A percentile compares a stretch with the other conserved stretches of the same genome.
phyloP scores from a whole-genome alignment of 2,797 vertebrate genomes.

The Yasuhikotakia modesta region DNA sequence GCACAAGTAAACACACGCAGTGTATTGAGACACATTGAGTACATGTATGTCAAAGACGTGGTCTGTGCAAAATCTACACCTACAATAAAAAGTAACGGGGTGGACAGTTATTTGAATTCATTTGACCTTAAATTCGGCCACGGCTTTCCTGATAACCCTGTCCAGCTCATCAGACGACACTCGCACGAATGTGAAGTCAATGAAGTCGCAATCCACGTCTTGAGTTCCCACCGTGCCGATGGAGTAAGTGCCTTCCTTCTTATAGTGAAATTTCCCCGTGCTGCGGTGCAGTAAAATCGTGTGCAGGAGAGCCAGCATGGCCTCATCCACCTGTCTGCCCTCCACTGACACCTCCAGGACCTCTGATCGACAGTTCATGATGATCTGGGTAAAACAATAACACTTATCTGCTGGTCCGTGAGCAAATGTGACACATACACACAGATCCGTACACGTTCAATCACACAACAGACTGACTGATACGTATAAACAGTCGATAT shows the following conservation, averaged over 20 bases:
- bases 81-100: no score
- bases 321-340: slow-evolving; percentile 93
- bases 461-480: background rate
- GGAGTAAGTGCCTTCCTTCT: slow-evolving; percentile 98
- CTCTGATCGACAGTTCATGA: slow-evolving; percentile 96
- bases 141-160: slow-evolving; percentile 88
- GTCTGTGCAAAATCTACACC: no score
- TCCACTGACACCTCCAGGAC: slow-evolving; percentile 95
- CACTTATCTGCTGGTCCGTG: background rate
- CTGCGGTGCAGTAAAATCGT: slow-evolving; percentile 93
- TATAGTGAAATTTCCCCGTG: slow-evolving; percentile 98
- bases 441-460: background rate
- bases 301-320: slow-evolving; percentile 90
- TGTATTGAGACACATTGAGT: no score
- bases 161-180: slow-evolving; percentile 95
- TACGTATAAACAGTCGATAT: background rate
- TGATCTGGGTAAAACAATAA: background rate
- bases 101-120: no score
- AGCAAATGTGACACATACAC: background rate
- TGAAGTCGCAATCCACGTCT: slow-evolving; percentile 96
- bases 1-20: no score
- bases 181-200: slow-evolving; percentile 91
- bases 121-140: slow-evolving; percentile 92
- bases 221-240: slow-evolving; percentile 94
- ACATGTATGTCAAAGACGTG: no score